phyloP scores from a whole-genome alignment of 2,113 vertebrate species.

The Cyanoliseus patagonus region DNA sequence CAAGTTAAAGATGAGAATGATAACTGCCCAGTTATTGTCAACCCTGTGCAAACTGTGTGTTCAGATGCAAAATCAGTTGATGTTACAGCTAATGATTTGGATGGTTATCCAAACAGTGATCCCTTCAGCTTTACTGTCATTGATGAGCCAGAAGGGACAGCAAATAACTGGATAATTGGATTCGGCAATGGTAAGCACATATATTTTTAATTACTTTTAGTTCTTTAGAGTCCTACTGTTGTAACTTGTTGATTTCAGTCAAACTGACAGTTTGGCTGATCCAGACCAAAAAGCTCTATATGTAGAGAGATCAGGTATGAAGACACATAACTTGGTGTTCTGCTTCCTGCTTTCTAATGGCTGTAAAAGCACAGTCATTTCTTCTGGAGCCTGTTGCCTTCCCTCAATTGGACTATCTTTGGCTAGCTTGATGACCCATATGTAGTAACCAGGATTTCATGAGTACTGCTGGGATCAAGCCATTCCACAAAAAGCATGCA shows the following conservation, averaged over 20 bases:
- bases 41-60: conserved; percentile 76
- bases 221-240: not conserved
- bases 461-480: not conserved
- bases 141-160: conserved; percentile 59
- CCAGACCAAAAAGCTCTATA: not conserved
- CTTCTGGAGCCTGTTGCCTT: not conserved
- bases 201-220: not conserved
- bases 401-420: not conserved
- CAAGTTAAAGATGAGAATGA: conserved; percentile 87
- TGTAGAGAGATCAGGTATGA: not conserved
- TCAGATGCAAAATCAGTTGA: conserved; percentile 66
- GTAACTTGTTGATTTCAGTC: not conserved
- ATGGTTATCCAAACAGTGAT: conserved; percentile 77
- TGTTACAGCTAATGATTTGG: conserved; percentile 81
- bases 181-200: conserved; percentile 78
- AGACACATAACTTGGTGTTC: accelerated
- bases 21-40: conserved; percentile 83
- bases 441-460: not conserved
- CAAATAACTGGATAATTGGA: conserved; percentile 80
- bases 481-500: not conserved
- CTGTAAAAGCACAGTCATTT: not conserved
- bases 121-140: conserved; percentile 84
- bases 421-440: not conserved
- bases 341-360: not conserved
- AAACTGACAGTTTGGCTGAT: not conserved